phyloP scores from a whole-genome alignment of 2,888 invertebrate species.

The Caenorhabditis sp. region DNA sequence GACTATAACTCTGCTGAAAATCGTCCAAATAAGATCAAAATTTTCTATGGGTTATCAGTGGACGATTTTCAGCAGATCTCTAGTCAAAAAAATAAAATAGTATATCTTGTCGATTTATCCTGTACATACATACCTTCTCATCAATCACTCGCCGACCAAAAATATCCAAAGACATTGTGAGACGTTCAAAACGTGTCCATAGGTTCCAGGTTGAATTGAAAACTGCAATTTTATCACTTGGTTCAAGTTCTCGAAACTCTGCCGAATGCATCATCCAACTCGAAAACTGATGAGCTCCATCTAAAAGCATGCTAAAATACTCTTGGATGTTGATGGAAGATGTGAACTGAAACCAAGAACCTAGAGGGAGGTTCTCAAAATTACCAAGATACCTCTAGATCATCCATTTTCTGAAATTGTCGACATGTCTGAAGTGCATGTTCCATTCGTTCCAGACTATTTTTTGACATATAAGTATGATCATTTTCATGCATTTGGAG shows the following conservation, averaged over 20 bases:
- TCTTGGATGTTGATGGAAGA: slow-evolving; percentile 8
- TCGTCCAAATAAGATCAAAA: too few species aligned
- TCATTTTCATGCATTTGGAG: slow-evolving; percentile 26
- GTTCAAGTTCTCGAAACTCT: slow-evolving; percentile 36
- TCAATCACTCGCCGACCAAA: slow-evolving; percentile 28
- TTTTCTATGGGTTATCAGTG: too few species aligned
- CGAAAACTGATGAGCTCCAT: slow-evolving; percentile 34
- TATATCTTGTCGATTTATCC: too few species aligned
- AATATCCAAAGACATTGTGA: slow-evolving; percentile 37
- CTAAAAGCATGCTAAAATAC: slow-evolving; percentile 21
- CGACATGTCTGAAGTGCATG: slow-evolving; percentile 25
- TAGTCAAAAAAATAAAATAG: too few species aligned
- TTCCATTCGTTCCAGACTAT: slow-evolving; percentile 26
- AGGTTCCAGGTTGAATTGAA: slow-evolving; percentile 40
- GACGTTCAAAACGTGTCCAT: slow-evolving; percentile 34
- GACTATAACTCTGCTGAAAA: too few species aligned
- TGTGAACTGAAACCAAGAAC: too few species aligned
- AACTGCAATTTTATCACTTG: slow-evolving; percentile 42
- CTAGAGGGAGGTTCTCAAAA: too few species aligned
- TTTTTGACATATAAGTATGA: slow-evolving; percentile 11
- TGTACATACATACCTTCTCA: slow-evolving; percentile 23
- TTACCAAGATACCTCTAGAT: slow-evolving; percentile 9
- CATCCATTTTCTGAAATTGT: slow-evolving; percentile 18
- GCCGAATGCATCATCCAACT: slow-evolving; percentile 46
- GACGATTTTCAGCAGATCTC: too few species aligned